A percentile compares a stretch with the other conserved stretches of the same genome.
Evolutionary conservation across 2,797 vertebrate genomes (phyloP).

Genomic region (Mormyrus hasselquistii): DNA sequence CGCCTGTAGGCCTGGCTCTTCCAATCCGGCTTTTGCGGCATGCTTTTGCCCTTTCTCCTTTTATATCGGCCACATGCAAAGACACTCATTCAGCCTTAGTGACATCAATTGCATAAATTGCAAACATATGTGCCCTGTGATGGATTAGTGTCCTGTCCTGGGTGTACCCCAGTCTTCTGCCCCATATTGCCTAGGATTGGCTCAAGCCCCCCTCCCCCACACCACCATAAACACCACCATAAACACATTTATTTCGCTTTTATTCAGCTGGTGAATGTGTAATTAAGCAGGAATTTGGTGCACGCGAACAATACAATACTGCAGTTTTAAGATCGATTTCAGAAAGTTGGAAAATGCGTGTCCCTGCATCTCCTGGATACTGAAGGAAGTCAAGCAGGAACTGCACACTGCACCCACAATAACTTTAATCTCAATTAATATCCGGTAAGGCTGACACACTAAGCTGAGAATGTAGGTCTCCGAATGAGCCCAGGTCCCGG

Average conservation of each 20-base stretch:
- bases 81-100: background rate
- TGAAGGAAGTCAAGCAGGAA: background rate
- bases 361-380: background rate
- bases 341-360: background rate
- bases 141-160: background rate
- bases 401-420: background rate
- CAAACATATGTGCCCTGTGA: background rate
- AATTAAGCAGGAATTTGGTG: background rate
- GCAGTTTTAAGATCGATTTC: background rate
- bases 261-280: background rate
- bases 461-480: slow-evolving; percentile 56
- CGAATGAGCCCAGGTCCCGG: slow-evolving; percentile 57
- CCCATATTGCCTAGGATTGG: background rate
- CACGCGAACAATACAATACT: background rate
- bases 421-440: background rate
- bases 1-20: background rate
- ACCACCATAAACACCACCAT: background rate
- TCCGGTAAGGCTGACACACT: slow-evolving; percentile 39
- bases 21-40: background rate
- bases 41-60: background rate
- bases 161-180: background rate
- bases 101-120: background rate
- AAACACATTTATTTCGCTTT: background rate
- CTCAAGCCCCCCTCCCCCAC: background rate
- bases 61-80: background rate